Base-by-base conservation (phyloP, 2,797 vertebrate species). In the Onychomys arenicola region DNA sequence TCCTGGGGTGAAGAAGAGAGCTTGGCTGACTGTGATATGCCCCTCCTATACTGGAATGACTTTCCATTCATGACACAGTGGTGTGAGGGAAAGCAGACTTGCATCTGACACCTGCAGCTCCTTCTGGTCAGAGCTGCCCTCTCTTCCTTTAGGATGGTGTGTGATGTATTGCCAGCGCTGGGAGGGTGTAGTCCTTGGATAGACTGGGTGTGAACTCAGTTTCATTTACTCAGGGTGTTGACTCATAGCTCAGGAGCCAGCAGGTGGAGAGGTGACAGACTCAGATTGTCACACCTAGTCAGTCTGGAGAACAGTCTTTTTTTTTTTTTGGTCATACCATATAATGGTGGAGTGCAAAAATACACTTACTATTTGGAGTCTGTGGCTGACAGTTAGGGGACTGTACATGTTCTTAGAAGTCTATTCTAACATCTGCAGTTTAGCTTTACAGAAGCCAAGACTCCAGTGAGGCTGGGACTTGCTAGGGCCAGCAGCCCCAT, bases 211-310 rank as follows among this genome's bases (percentile, higher is more conserved):
- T 97, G 97, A 96, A 49, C 67, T 90, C 75, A 92, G 85, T 85
- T 94, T 96, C 90, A 77, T 97, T 97, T 96, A 89, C 96, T 67
- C 83, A 96, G 86, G 97, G 96, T 95, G 96, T 97, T 97, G 94
- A 90, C 96, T 87, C 52, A 77, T 75, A 83, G 57, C 90, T 97
- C 91, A 57, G 77, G 88, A 96, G 85, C 65, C 27, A 94, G 78
- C 89, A 91, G 73, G 73, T 92, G 49, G 77, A 80, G 57, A 93
- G 92, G 86, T 0, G 52, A 61, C 40, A 91, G 95, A 89, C 89
- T 82, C 88, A 77, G 78, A 82, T 75, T 83, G 81, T 93, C 73
- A 86, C 83, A 94, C 95, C 82, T 95, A 91, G 67, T 61, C 23
- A 46, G 78, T 52, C 46, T 96, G 71, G 67, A 89, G 52, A 96